Evolutionary conservation across 2,797 vertebrate species (phyloP).

Genomic region (Enteromius mattozi): DNA sequence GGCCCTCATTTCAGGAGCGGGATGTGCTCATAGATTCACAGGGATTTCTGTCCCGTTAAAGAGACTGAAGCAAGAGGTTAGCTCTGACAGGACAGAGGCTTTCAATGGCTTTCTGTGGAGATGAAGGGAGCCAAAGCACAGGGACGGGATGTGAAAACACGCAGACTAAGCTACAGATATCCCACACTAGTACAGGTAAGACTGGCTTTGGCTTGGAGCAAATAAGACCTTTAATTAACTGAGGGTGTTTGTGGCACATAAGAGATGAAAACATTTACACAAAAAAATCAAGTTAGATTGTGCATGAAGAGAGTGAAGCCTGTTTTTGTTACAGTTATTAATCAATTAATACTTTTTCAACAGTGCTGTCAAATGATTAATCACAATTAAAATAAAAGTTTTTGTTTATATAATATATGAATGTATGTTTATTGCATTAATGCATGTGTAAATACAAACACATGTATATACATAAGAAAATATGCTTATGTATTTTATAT

Average conservation of each 20-base stretch:
- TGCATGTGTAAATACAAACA: too few species aligned
- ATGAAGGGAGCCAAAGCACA: slow-evolving; percentile 3
- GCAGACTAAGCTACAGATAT: slow-evolving; percentile 39
- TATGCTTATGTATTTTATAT: too few species aligned
- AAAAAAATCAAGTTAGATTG: background rate
- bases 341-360: too few species aligned
- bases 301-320: background rate
- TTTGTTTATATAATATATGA: too few species aligned
- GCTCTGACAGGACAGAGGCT: slow-evolving; percentile 23
- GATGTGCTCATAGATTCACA: slow-evolving; percentile 23
- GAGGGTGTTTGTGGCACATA: background rate
- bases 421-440: too few species aligned
- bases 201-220: too few species aligned
- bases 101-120: background rate
- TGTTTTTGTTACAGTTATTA: background rate
- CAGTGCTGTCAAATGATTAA: too few species aligned
- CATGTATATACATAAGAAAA: too few species aligned
- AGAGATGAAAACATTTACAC: background rate
- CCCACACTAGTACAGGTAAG: slow-evolving; percentile 59
- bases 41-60: background rate
- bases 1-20: slow-evolving; percentile 63
- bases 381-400: too few species aligned
- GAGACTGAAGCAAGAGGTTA: background rate
- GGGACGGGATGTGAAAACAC: slow-evolving; percentile 16
- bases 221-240: background rate